These are phyloP conservation scores for Triplophysa bombifrons DNA, from an alignment of 2,797 vertebrate species.

Conservation along the genomic window DNA sequence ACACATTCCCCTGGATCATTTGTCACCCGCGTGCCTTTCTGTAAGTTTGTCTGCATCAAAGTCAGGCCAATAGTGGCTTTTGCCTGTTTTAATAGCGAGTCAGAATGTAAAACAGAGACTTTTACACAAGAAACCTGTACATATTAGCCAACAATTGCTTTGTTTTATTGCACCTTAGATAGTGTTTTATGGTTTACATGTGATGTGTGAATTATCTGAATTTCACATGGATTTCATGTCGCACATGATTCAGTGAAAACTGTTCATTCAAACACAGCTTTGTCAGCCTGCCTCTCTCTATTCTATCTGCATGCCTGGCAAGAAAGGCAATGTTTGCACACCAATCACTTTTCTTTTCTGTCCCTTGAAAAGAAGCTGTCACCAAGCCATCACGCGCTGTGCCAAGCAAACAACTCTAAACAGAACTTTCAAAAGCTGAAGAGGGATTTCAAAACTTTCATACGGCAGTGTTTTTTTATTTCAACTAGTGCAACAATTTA, in stretches of 20 bases:
- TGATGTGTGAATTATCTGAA: slow-evolving; percentile 26
- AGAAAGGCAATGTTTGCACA: slow-evolving; percentile 40
- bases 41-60: slow-evolving; percentile 26
- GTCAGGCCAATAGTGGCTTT: slow-evolving; percentile 2
- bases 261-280: slow-evolving; percentile 16
- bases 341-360: slow-evolving; percentile 45
- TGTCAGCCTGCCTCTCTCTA: slow-evolving; percentile 14
- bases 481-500: neutral
- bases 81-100: neutral
- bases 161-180: slow-evolving; percentile 28
- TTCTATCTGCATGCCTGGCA: neutral
- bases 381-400: slow-evolving; percentile 20
- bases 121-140: slow-evolving; percentile 10
- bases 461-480: neutral
- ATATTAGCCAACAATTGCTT: slow-evolving; percentile 12
- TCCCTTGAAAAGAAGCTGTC: slow-evolving; percentile 33
- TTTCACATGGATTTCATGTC: slow-evolving; percentile 14
- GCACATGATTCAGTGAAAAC: slow-evolving; percentile 21
- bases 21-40: slow-evolving; percentile 16
- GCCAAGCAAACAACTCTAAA: slow-evolving; percentile 35
- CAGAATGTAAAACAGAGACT: slow-evolving; percentile 5
- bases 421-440: neutral
- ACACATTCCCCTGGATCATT: slow-evolving; percentile 26
- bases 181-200: slow-evolving; percentile 18
- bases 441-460: slow-evolving; percentile 12